Percentiles rank a stretch among this genome's conserved stretches.
phyloP scores from a whole-genome alignment of 2,113 vertebrate genomes.

The Colaptes auratus region DNA sequence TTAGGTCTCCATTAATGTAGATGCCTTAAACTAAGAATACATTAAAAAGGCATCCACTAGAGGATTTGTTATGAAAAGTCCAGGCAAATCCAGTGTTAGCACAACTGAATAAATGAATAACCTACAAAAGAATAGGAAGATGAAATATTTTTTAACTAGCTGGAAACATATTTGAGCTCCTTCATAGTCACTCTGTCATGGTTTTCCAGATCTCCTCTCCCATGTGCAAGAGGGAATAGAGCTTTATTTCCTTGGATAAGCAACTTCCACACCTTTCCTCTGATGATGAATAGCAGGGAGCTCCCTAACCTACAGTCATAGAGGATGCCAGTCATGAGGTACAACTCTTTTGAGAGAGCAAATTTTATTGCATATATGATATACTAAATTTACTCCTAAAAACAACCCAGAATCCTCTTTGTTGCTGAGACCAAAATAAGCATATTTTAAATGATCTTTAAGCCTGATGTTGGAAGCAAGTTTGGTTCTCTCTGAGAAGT shows the following conservation, averaged over 20 bases:
- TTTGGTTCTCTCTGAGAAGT: background rate
- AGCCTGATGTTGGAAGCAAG: background rate
- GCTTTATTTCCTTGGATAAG: background rate
- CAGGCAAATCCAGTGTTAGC: background rate
- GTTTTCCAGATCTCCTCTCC: background rate
- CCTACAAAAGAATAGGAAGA: background rate
- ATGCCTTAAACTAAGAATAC: background rate
- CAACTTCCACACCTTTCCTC: background rate
- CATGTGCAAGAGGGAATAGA: background rate
- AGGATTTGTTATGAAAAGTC: background rate
- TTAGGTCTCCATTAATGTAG: background rate
- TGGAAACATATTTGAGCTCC: background rate
- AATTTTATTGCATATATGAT: background rate
- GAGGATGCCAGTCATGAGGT: background rate
- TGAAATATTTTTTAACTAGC: background rate
- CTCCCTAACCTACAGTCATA: background rate
- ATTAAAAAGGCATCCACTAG: background rate
- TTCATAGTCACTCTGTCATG: background rate
- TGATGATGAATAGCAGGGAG: background rate
- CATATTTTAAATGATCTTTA: background rate
- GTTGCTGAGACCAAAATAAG: background rate
- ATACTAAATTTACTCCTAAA: background rate
- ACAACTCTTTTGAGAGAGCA: background rate
- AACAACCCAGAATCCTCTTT: fast-evolving
- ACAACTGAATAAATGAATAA: background rate